Base-by-base conservation (phyloP, 2,797 vertebrate species). In the Eulemur albifrons region DNA sequence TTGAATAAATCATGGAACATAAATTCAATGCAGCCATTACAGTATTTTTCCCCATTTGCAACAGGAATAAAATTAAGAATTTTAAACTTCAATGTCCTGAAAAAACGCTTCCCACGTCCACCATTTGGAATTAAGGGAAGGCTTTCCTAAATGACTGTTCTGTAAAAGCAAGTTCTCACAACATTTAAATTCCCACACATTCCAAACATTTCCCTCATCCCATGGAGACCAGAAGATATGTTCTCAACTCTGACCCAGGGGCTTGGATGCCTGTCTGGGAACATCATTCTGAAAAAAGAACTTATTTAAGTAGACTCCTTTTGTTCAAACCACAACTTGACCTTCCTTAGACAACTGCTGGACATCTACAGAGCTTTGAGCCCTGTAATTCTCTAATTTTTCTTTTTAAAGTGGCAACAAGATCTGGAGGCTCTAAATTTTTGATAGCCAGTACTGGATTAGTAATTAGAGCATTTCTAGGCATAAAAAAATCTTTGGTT, bases 161-260 rank as follows among this genome's bases (percentile, higher is more conserved):
- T 48, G 30, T 83, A 91, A 88, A 97, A 94, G 84, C 76, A 93
- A 92, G 65, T 96, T 97, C 96, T 96, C 84, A 90, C 27, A 93
- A 73, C 40, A 96, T 81, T 91, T 90, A 90, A 77, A 95, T 95
- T 97, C 77, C 80, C 93, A 95, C 95, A 96, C 93, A 96, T 97
- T 97, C 97, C 96, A 69, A 95, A 93, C 63, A 97, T 96, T 95
- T 97, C 90, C 77, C 75, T 96, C 17, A 73, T 97, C 93, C 97
- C 92, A 89, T 59, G 59, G 96, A 96, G 94, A 96, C 69, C 45
- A 96, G 92, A 83, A 97, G 75, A 89, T 52, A 96, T 48, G 57
- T 81, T 83, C 81, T 82, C 88, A 95, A 85, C 32, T 96, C 61
- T 96, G 93, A 95, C 83, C 52, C 63, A 80, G 50, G 50, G 75